Conservation (phyloP, 1,140 invertebrate genomes). For the Maconellicoccus hirsutus region DNA sequence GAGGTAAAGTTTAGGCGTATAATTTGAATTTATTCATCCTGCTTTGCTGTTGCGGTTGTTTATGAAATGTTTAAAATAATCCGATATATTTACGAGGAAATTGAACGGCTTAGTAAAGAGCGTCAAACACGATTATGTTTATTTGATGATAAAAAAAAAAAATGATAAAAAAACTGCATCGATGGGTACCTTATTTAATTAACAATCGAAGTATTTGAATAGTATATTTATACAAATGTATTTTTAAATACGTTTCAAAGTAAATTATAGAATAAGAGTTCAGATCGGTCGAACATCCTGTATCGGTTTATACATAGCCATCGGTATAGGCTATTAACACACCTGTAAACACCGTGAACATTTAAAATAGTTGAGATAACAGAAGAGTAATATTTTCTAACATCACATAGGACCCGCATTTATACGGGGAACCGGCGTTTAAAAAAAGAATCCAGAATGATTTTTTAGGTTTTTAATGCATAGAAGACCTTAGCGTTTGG, state of each 20-base stretch:
- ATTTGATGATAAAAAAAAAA: too few species aligned
- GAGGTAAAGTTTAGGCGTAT: background rate
- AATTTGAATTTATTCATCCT: slow-evolving; percentile 1
- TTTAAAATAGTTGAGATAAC: background rate
- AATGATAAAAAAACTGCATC: too few species aligned
- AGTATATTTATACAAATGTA: too few species aligned
- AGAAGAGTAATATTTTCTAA: background rate
- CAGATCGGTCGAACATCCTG: background rate
- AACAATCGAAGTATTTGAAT: too few species aligned
- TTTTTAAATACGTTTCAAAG: too few species aligned
- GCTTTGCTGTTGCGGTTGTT: background rate
- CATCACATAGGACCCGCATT: background rate
- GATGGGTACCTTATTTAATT: too few species aligned
- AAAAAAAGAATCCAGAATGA: background rate
- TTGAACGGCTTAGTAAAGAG: background rate
- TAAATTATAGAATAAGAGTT: background rate
- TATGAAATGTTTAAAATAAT: background rate
- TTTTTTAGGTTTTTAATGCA: background rate
- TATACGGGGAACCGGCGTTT: background rate
- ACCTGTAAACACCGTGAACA: slow-evolving; percentile 3
- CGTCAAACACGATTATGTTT: too few species aligned
- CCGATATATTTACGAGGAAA: background rate
- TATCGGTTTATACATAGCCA: background rate
- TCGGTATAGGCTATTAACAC: background rate
- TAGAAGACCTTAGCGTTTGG: too few species aligned